Conservation (phyloP, 2,888 invertebrate species). For the Hartigia nigra region DNA sequence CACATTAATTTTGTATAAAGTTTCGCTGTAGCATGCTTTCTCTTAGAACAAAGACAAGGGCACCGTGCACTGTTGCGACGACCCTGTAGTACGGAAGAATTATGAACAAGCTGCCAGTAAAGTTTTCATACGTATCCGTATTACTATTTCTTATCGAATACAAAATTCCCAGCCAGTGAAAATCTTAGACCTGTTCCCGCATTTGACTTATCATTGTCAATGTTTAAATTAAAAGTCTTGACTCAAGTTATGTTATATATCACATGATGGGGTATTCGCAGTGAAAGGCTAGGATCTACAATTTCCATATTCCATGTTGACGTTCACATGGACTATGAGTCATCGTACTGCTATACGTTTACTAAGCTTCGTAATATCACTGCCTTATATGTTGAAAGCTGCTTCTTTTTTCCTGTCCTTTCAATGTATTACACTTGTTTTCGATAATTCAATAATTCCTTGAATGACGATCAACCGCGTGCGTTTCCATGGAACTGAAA, state of each 20-base stretch:
- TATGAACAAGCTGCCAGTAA: neutral
- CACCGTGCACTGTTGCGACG: neutral
- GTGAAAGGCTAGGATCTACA: neutral
- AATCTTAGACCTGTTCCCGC: neutral
- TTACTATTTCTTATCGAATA: neutral
- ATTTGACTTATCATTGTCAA: neutral
- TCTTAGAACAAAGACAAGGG: neutral
- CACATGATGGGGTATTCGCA: neutral
- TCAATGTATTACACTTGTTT: neutral
- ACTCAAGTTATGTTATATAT: neutral
- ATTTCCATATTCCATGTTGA: neutral
- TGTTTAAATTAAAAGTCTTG: neutral
- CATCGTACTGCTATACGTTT: neutral
- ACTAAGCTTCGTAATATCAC: neutral
- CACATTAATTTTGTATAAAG: conserved; percentile 21
- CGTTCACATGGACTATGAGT: neutral
- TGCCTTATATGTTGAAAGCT: neutral
- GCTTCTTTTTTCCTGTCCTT: neutral
- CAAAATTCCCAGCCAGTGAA: neutral
- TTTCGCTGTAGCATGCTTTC: neutral
- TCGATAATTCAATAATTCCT: neutral
- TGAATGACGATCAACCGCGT: neutral
- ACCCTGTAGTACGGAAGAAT: neutral
- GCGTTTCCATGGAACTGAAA: neutral
- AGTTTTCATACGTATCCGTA: neutral